Evolutionary conservation across 2,888 invertebrate species (phyloP).

Genomic region (Eupithecia subfuscata): DNA sequence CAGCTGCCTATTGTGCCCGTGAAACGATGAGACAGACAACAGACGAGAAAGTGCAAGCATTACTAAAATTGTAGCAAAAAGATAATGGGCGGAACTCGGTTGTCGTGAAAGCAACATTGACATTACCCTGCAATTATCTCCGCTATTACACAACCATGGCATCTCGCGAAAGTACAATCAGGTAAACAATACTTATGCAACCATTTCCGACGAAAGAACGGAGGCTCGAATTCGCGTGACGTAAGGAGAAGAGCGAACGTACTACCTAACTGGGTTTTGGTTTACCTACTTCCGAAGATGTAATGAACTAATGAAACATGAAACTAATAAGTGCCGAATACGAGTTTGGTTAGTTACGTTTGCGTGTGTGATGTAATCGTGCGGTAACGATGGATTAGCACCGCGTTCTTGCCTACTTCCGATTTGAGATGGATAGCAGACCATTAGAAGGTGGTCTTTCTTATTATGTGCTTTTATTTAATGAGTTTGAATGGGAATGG

Average conservation of each 20-base stretch:
- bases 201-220: constrained; percentile 62
- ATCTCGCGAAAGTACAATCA: constrained; percentile 70
- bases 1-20: constrained; percentile 10
- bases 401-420: constrained; percentile 25
- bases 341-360: neutral
- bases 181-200: constrained; percentile 79
- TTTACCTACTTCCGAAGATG: constrained; percentile 47
- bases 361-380: constrained; percentile 25
- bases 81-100: constrained; percentile 66
- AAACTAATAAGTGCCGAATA: neutral
- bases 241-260: constrained; percentile 48
- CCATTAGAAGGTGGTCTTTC: neutral
- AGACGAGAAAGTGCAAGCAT: constrained; percentile 61
- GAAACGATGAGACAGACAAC: constrained; percentile 22
- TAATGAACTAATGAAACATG: neutral
- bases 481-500: constrained; percentile 15
- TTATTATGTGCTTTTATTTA: neutral
- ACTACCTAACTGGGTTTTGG: constrained; percentile 32
- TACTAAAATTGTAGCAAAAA: constrained; percentile 63
- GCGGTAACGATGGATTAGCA: constrained; percentile 19
- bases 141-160: constrained; percentile 66
- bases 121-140: constrained; percentile 75
- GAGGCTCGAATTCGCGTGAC: constrained; percentile 52
- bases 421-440: constrained; percentile 22
- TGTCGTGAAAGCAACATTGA: constrained; percentile 79